Evolutionary conservation across 2,888 invertebrate genomes (phyloP).

Genomic region (Tipula confusa): DNA sequence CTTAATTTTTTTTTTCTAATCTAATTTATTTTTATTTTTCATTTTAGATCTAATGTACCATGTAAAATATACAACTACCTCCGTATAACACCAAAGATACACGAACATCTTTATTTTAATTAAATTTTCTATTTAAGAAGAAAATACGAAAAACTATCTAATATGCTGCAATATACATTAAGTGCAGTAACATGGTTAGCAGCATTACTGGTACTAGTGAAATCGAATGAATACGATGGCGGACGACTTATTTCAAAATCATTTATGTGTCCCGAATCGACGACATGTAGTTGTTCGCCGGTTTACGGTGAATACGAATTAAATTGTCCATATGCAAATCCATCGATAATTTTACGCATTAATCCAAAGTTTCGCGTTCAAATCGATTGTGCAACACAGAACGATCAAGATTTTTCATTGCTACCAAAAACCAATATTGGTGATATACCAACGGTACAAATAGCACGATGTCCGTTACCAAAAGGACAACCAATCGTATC

Average conservation of each 20-base stretch:
- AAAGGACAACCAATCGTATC: conserved; percentile 49
- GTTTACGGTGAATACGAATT: conserved; percentile 45
- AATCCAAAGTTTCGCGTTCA: conserved; percentile 42
- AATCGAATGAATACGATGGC: background rate
- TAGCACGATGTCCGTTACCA: conserved; percentile 47
- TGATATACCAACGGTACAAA: conserved; percentile 42
- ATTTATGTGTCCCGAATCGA: conserved; percentile 31
- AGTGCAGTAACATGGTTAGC: too few relatives aligned
- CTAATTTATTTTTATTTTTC: background rate
- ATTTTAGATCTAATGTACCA: background rate
- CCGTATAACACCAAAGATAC: background rate
- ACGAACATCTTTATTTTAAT: background rate
- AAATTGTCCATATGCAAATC: conserved; percentile 43
- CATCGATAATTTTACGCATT: conserved; percentile 44
- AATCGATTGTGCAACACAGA: conserved; percentile 44
- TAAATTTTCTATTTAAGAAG: too few relatives aligned
- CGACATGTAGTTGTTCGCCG: conserved; percentile 44
- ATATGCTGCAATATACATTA: background rate
- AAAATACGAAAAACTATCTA: too few relatives aligned
- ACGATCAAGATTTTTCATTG: conserved; percentile 43
- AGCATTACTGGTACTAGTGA: background rate
- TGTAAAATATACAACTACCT: background rate
- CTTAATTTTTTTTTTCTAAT: too few relatives aligned
- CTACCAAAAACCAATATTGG: conserved; percentile 45
- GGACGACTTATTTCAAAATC: background rate